These are phyloP conservation scores for Plumapathes pennacea DNA, from an alignment of 92 coral and sea anemone genomes.

Conservation along the genomic window DNA sequence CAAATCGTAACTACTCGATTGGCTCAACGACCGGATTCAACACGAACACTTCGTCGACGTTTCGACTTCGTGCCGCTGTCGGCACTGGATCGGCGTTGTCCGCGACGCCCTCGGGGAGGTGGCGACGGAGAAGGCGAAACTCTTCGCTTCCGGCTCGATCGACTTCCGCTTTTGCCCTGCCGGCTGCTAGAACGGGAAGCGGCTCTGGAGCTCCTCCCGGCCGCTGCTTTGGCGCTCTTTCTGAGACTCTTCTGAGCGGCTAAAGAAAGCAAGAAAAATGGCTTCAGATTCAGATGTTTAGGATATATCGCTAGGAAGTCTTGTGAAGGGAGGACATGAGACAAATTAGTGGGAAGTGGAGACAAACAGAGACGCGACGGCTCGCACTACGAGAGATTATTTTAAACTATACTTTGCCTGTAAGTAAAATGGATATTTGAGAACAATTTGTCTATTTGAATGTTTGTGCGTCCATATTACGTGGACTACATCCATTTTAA, in stretches of 20 bases:
- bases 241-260: constrained; percentile 73
- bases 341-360: too few species aligned
- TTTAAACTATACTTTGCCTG: too few species aligned
- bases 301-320: too few species aligned
- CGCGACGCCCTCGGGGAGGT: constrained; percentile 15
- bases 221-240: constrained; percentile 44
- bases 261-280: constrained; percentile 7
- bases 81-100: constrained; percentile 22
- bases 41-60: too few species aligned
- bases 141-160: constrained; percentile 31
- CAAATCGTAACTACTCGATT: too few species aligned
- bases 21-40: too few species aligned
- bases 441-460: too few species aligned
- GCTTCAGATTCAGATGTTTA: too few species aligned
- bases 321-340: too few species aligned
- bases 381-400: too few species aligned
- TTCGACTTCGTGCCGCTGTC: constrained; percentile 28
- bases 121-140: constrained; percentile 46
- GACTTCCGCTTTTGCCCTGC: constrained; percentile 16
- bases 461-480: background rate
- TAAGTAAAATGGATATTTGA: too few species aligned
- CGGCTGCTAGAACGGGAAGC: constrained; percentile 18
- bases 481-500: background rate
- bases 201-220: constrained; percentile 15
- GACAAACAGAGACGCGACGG: too few species aligned